Evolutionary conservation across 2,113 vertebrate genomes (phyloP), one percentile per base, ranked within the genome.

Genomic region (Carassius auratus): DNA sequence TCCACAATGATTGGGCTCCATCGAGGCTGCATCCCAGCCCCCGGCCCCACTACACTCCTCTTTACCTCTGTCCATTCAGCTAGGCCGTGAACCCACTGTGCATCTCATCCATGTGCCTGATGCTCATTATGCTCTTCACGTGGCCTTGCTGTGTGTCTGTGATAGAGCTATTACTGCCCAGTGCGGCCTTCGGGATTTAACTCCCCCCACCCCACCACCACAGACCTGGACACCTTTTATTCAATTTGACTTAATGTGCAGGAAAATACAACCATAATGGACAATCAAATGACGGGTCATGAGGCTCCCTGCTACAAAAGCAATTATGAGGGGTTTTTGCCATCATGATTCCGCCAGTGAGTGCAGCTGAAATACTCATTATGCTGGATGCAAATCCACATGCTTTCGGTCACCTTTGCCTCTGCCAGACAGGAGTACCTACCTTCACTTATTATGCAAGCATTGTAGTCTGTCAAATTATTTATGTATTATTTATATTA

Each of bases 231-330:
- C 83, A 89, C 81, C 85, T 87, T 88, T 85, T 87, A 89, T 85
- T 89, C 77, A 85, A 85, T 89, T 89, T 86, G 55, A 86, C 50
- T 83, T 73, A n/a, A 89, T 85, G 86, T 85, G 86, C 55, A 45
- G 48, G 61, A 87, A 84, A 87, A 89, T 75, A 85, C 83, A 76
- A 71, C 74, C 38, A 38, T 87, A 87, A 89, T 87, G 88, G 85
- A 89, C 84, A 87, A 87, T 89, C 74, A 85, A 87, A 87, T 83
- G 88, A 87, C 88, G 69, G 88, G 88, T 89, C 88, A 89, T 85
- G 64, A 87, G 79, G 78, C 85, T 87, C 74, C 75, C 83, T 57
- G 57, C 81, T 33, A 86, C 71, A 84, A 75, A 85, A 85, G 83
- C 83, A 87, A 87, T 82, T 83, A 80, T 85, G 74, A 79, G 48